Base-by-base conservation (phyloP, 2,797 vertebrate species). In the Chelon auratus region DNA sequence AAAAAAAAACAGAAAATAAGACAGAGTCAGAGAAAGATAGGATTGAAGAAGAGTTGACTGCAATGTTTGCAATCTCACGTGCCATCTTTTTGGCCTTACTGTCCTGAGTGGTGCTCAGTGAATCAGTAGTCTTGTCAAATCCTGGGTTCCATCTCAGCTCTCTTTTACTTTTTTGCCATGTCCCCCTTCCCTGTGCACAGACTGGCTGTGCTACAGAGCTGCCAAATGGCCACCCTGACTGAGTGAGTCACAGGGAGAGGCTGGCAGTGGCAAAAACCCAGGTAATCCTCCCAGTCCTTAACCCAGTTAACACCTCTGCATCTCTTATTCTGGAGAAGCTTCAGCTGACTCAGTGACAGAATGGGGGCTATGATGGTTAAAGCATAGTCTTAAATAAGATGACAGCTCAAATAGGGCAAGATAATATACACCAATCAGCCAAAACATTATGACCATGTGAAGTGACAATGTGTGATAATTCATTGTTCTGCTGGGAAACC, bases 231-330 rank as follows among this genome's bases (percentile, higher is more conserved):
- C 62, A 61, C 53, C 67, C 65, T 75, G 54, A 83, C 78, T 65
- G 68, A 83, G 57, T 73, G 70, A 82, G 68, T 84, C 68, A 84
- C 69, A 74, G 66, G 57, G 63, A 78, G 73, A 54, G 50, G 20
- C 67, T 85, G 82, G 77, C 80, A 83, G 62, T 59, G 68, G 83
- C 54, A 48, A 68, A 73, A 57, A 55, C 40, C 42, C 81, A 69
- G 80, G 82, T 89, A 87, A 90, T 89, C 84, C 78, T 79, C 62
- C 54, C 9, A 22, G 72, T 70, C 84, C 62, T 81, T 86, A 88
- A 90, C 87, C 84, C 80, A 85, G 73, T 81, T 87, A 78, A 75
- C 82, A 84, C 57, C 54, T 52, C 62, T 77, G 62, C 66, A 43
- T 62, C 66, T 70, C 58, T 65, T 64, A 55, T 47, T 77, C 50